A percentile compares a stretch with the other conserved stretches of the same genome.
These are phyloP conservation scores for Taenioides sp. DNA, from an alignment of 2,797 vertebrate genomes.

Conservation along the genomic window DNA sequence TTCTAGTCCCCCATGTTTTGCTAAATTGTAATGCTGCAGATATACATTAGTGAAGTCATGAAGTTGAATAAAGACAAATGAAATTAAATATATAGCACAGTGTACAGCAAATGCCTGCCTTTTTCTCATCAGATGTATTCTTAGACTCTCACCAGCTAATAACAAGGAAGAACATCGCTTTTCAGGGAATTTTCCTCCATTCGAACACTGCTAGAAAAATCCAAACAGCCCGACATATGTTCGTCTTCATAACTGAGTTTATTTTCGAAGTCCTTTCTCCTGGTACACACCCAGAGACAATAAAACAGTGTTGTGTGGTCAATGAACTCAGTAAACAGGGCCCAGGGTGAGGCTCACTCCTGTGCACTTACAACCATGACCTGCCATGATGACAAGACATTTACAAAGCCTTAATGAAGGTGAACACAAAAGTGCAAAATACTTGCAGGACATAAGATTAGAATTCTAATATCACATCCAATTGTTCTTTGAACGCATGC, in stretches of 20 bases:
- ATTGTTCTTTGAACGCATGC: conserved; percentile 33
- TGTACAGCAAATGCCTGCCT: background rate
- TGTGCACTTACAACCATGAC: conserved; percentile 21
- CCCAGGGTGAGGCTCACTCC: conserved; percentile 29
- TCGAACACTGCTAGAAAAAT: background rate
- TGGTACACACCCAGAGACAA: conserved; percentile 67
- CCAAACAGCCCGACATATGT: conserved; percentile 27
- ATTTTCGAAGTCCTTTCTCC: conserved; percentile 72
- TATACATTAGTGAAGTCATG: no score
- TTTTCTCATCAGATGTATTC: background rate
- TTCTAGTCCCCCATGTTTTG: background rate
- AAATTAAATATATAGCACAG: no score
- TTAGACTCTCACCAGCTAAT: background rate
- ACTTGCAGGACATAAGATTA: conserved; percentile 22
- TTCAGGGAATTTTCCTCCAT: background rate
- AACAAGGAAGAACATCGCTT: background rate
- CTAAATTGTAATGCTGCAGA: background rate
- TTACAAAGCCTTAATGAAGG: conserved; percentile 46
- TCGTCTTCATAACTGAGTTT: conserved; percentile 71
- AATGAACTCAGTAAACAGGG: conserved; percentile 68
- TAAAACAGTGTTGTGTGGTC: conserved; percentile 71
- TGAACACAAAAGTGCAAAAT: conserved; percentile 71
- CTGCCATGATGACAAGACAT: conserved; percentile 13
- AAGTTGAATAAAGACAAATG: no score
- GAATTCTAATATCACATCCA: conserved; percentile 28